phyloP scores from a whole-genome alignment of 2,113 vertebrate species.

The Albula goreensis region DNA sequence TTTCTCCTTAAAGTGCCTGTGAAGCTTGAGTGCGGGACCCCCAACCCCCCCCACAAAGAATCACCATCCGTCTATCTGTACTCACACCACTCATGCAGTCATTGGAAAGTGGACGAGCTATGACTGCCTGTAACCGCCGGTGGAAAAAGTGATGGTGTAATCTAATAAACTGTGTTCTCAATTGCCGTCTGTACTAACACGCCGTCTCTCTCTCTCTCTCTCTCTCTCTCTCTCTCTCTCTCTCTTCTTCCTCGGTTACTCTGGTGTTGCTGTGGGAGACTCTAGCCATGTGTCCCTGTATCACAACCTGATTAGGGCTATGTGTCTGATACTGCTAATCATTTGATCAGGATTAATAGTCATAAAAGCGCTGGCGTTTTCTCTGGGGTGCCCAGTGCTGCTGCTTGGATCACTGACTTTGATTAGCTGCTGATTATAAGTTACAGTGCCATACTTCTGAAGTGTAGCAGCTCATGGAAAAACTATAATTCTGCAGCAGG shows the following conservation, averaged over 20 bases:
- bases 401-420: not conserved
- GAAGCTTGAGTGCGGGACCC: not conserved
- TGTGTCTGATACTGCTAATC: not conserved
- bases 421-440: not conserved
- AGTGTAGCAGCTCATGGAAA: not conserved
- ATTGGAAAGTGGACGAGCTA: not conserved
- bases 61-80: not conserved
- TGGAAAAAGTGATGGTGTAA: slow-evolving; percentile 19
- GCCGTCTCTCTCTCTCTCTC: not conserved
- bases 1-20: not conserved
- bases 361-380: too few relatives aligned
- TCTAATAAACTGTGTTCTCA: not conserved
- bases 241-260: not conserved
- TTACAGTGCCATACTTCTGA: not conserved
- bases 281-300: not conserved
- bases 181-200: not conserved
- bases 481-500: not conserved
- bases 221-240: too few relatives aligned
- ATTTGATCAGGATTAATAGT: not conserved
- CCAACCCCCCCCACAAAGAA: not conserved
- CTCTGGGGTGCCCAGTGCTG: not conserved
- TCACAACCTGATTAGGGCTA: not conserved
- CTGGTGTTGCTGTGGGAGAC: not conserved
- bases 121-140: not conserved
- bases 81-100: not conserved